phyloP scores from a whole-genome alignment of 1,140 invertebrate genomes.

The Hylyphantes graminicola region DNA sequence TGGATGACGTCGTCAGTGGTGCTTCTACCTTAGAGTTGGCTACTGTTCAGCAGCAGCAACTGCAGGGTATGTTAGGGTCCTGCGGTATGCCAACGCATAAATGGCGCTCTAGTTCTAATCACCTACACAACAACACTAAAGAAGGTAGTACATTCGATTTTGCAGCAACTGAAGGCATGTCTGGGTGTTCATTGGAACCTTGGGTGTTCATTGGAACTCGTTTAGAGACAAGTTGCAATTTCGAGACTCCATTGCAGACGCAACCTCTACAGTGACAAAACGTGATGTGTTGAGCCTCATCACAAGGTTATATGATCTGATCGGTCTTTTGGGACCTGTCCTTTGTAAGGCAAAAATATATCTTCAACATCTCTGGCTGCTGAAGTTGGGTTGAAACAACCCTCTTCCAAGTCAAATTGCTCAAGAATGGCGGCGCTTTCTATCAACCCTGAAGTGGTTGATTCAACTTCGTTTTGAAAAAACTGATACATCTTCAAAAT shows the following conservation, averaged over 20 bases:
- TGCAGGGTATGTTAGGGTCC: conserved; percentile 62
- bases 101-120: conserved; percentile 65
- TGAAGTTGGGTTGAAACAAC: conserved; percentile 64
- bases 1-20: conserved; percentile 67
- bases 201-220: too few species aligned
- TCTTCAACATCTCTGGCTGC: conserved; percentile 63
- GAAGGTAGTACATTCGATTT: too few species aligned
- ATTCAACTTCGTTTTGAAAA: too few species aligned
- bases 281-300: neutral
- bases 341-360: conserved; percentile 63
- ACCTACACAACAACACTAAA: too few species aligned
- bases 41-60: conserved; percentile 61
- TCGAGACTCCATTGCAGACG: too few species aligned
- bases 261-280: neutral
- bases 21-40: conserved; percentile 62
- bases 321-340: conserved; percentile 65
- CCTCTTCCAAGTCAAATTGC: conserved; percentile 42
- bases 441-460: neutral
- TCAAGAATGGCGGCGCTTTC: neutral
- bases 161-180: too few species aligned
- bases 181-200: too few species aligned
- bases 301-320: conserved; percentile 64
- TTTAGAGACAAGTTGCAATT: too few species aligned
- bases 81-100: conserved; percentile 67
- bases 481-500: too few species aligned